These are phyloP conservation scores for Clarias laeviceps DNA, from an alignment of 2,797 vertebrate species.

Conservation along the genomic window DNA sequence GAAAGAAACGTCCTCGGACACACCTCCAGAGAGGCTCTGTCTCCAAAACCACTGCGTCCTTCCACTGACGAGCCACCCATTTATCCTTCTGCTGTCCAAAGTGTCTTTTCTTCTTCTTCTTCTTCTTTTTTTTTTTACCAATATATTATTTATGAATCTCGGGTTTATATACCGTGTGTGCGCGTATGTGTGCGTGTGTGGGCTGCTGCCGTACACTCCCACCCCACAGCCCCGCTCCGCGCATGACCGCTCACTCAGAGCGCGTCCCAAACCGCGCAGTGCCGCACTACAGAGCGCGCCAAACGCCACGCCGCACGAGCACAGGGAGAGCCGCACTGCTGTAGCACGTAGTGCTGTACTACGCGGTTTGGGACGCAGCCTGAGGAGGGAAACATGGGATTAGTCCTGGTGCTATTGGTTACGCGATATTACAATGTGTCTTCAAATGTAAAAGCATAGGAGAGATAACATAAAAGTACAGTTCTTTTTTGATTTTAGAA, in stretches of 20 bases:
- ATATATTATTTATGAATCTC: neutral
- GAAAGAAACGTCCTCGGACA: neutral
- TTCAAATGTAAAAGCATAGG: neutral
- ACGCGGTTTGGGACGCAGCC: neutral
- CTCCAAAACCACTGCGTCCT: neutral
- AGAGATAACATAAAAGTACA: neutral
- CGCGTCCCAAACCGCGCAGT: conserved; percentile 2
- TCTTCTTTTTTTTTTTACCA: too few relatives aligned
- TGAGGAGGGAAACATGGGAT: neutral
- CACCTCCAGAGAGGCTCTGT: neutral
- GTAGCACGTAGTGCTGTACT: neutral
- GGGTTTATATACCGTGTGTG: neutral
- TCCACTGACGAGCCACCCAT: neutral
- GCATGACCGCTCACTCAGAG: neutral
- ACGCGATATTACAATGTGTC: neutral
- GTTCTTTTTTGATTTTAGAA: neutral
- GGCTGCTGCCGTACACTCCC: conserved; percentile 29
- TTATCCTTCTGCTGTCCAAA: neutral
- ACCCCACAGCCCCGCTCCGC: conserved; percentile 3
- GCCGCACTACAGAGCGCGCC: neutral
- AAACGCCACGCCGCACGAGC: neutral
- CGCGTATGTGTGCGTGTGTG: conserved; percentile 9
- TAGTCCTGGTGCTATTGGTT: neutral
- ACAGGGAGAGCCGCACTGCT: neutral
- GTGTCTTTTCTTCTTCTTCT: neutral